A percentile compares a stretch with the other conserved stretches of the same genome.
Conservation (phyloP, 2,113 vertebrate genomes). For the Pseudopipra pipra region DNA sequence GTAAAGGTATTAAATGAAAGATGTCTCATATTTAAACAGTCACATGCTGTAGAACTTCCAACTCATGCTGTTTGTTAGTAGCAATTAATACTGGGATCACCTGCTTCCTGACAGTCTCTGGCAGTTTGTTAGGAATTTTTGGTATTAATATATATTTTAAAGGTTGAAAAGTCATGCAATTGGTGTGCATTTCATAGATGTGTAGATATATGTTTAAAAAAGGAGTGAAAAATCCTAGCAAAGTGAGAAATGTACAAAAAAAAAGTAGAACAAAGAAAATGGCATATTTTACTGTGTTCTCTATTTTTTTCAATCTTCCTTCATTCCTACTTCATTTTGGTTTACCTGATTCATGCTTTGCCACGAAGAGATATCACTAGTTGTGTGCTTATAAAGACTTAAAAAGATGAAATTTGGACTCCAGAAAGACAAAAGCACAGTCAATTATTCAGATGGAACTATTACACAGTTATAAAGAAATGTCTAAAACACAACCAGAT, state of each 20-base stretch:
- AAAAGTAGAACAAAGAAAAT: neutral
- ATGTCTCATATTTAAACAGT: neutral
- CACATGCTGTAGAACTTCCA: neutral
- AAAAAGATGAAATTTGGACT: neutral
- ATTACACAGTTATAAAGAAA: neutral
- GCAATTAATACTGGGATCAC: neutral
- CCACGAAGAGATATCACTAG: neutral
- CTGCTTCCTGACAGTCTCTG: conserved; percentile 10
- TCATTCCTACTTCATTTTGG: neutral
- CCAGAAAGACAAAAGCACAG: neutral
- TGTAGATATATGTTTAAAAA: neutral
- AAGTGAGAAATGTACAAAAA: neutral
- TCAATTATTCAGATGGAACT: neutral
- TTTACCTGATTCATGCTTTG: neutral
- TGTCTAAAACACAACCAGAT: neutral
- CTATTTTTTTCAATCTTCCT: neutral
- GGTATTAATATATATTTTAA: neutral
- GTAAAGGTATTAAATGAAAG: neutral
- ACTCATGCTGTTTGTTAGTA: neutral
- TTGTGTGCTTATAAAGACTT: neutral
- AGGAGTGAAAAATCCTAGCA: neutral
- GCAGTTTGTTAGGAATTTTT: conserved; percentile 4
- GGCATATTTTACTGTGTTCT: neutral
- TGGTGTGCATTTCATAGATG: neutral
- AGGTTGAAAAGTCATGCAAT: neutral